A percentile compares a stretch with the other conserved stretches of the same genome.
Conservation (phyloP, 2,888 invertebrate species). For the Drosophila tripunctata region DNA sequence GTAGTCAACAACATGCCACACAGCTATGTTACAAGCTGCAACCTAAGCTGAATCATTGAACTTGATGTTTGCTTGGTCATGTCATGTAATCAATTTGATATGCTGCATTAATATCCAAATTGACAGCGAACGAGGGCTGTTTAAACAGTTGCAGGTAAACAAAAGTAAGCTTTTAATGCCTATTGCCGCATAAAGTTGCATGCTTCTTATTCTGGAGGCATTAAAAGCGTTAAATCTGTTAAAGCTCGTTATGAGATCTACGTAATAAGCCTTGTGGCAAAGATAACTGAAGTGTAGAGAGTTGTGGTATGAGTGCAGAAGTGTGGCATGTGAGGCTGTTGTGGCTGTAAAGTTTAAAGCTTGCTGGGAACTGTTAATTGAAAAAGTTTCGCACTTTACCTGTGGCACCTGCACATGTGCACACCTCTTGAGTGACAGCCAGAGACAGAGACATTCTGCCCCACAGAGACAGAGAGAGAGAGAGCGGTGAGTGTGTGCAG, state of each 20-base stretch:
- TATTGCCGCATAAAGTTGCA: conserved; percentile 56
- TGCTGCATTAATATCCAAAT: conserved; percentile 38
- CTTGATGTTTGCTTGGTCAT: conserved; percentile 36
- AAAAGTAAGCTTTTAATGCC: conserved; percentile 55
- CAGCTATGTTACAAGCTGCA: neutral
- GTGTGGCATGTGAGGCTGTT: conserved; percentile 8
- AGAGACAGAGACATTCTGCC: conserved; percentile 24
- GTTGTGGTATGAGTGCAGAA: neutral
- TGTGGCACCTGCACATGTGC: conserved; percentile 51
- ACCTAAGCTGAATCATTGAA: conserved; percentile 24
- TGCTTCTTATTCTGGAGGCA: conserved; percentile 19
- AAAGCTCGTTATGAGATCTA: conserved; percentile 58
- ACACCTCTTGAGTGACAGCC: conserved; percentile 53
- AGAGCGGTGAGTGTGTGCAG: neutral
- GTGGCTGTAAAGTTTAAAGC: conserved; percentile 60
- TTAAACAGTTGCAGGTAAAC: neutral
- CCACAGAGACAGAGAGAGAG: neutral
- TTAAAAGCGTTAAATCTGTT: conserved; percentile 55
- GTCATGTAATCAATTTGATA: conserved; percentile 33
- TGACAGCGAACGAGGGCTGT: neutral
- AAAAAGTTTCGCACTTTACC: conserved; percentile 68
- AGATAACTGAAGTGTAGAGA: conserved; percentile 19
- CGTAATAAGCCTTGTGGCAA: conserved; percentile 57
- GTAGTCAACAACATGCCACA: conserved; percentile 15
- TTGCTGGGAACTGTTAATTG: conserved; percentile 71